A percentile compares a stretch with the other conserved stretches of the same genome.
phyloP scores from a whole-genome alignment of 1,140 invertebrate genomes.

The Zaprionus nigranus region DNA sequence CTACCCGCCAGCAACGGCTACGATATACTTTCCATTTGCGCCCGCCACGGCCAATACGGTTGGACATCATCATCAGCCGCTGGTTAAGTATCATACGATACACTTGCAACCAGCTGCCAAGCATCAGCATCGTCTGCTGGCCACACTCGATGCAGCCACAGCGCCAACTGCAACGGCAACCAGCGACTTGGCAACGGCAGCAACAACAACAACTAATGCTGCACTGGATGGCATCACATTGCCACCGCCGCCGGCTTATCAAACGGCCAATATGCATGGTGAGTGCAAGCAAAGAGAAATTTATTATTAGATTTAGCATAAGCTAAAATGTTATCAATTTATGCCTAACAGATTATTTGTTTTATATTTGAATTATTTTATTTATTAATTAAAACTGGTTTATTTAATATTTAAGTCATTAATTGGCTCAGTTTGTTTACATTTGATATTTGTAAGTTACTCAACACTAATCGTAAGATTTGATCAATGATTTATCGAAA shows the following conservation, averaged over 20 bases:
- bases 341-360: too few relatives aligned
- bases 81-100: constrained; percentile 83
- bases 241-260: constrained; percentile 80
- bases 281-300: constrained; percentile 31
- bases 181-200: constrained; percentile 44
- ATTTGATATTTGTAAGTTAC: too few relatives aligned
- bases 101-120: constrained; percentile 76
- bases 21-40: constrained; percentile 81
- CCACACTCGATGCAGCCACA: constrained; percentile 31
- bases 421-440: too few relatives aligned
- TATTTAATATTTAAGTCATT: too few relatives aligned
- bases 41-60: constrained; percentile 53
- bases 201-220: constrained; percentile 56
- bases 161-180: constrained; percentile 20
- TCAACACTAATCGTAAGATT: too few relatives aligned
- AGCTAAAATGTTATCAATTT: not conserved
- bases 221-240: constrained; percentile 64
- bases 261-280: constrained; percentile 81
- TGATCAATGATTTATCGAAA: too few relatives aligned
- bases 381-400: not conserved
- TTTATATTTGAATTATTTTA: too few relatives aligned
- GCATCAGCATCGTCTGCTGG: constrained; percentile 57
- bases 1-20: constrained; percentile 69
- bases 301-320: not conserved
- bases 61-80: constrained; percentile 52